phyloP scores from a whole-genome alignment of 53 echinoderm and acorn worm species.

The Pentamera pediparva region DNA sequence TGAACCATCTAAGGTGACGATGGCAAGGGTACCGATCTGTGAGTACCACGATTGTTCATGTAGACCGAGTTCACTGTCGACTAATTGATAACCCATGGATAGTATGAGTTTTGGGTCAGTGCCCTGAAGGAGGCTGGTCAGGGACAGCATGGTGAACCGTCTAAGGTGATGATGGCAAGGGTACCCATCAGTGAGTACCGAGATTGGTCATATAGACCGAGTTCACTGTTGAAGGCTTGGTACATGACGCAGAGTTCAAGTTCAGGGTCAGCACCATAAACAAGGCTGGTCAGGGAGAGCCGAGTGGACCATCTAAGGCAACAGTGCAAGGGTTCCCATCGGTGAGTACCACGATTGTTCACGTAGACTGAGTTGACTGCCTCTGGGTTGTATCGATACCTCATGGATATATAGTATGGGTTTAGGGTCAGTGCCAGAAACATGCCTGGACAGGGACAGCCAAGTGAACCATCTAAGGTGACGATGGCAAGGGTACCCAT shows the following conservation, averaged over 20 bases:
- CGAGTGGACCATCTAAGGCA: constrained; percentile 68
- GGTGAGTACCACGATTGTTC: constrained; percentile 56
- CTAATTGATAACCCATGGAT: neutral
- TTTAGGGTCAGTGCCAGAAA: constrained; percentile 82
- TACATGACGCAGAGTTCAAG: constrained; percentile 54
- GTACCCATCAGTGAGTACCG: constrained; percentile 92
- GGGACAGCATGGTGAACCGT: constrained; percentile 72
- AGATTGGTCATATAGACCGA: too few species aligned
- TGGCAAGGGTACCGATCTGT: constrained; percentile 89
- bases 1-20: constrained; percentile 58
- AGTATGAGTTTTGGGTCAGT: neutral
- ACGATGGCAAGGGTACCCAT: constrained; percentile 79
- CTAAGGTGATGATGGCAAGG: constrained; percentile 65
- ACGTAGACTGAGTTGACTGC: neutral
- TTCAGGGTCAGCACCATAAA: constrained; percentile 83
- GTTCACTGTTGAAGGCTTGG: constrained; percentile 43
- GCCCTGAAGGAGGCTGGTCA: constrained; percentile 70
- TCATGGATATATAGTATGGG: constrained; percentile 41
- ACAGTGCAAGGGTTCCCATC: constrained; percentile 77
- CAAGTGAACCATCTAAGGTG: constrained; percentile 68
- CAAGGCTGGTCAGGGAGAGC: constrained; percentile 78
- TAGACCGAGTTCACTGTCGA: neutral
- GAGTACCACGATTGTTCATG: constrained; percentile 19
- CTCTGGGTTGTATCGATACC: neutral
- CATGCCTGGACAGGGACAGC: constrained; percentile 77